phyloP scores from a whole-genome alignment of 2,113 vertebrate genomes.

The Apteryx owenii region DNA sequence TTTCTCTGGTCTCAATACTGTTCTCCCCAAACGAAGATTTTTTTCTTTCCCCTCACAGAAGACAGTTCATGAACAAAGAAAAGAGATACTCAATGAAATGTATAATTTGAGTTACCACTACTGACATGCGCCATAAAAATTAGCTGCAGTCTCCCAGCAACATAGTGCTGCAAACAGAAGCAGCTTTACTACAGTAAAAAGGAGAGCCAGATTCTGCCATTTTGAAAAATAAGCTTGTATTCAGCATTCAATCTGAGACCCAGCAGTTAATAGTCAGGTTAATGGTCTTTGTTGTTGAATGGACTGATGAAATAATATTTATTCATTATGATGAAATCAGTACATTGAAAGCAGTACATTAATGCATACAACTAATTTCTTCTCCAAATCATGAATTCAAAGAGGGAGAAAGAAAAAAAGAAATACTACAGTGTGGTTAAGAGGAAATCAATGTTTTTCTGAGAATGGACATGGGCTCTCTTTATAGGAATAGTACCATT shows the following conservation, averaged over 20 bases:
- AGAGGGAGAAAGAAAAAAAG: background rate
- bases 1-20: background rate
- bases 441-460: background rate
- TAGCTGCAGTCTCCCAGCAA: slow-evolving; percentile 63
- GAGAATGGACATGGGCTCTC: background rate
- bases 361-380: background rate
- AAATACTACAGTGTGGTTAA: background rate
- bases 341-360: background rate
- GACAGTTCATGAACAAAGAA: slow-evolving; percentile 26
- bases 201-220: slow-evolving; percentile 30
- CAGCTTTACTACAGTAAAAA: slow-evolving; percentile 18
- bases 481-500: background rate
- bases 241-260: background rate
- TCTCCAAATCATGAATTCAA: background rate
- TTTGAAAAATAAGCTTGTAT: slow-evolving; percentile 7
- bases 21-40: background rate
- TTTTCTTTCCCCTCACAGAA: background rate
- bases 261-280: background rate
- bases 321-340: background rate
- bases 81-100: slow-evolving; percentile 24
- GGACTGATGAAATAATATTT: background rate
- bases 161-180: slow-evolving; percentile 4
- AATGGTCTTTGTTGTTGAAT: background rate
- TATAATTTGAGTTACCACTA: slow-evolving; percentile 24
- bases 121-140: slow-evolving; percentile 45